Conservation (phyloP, 1,140 invertebrate species). For the Hermetia illucens region DNA sequence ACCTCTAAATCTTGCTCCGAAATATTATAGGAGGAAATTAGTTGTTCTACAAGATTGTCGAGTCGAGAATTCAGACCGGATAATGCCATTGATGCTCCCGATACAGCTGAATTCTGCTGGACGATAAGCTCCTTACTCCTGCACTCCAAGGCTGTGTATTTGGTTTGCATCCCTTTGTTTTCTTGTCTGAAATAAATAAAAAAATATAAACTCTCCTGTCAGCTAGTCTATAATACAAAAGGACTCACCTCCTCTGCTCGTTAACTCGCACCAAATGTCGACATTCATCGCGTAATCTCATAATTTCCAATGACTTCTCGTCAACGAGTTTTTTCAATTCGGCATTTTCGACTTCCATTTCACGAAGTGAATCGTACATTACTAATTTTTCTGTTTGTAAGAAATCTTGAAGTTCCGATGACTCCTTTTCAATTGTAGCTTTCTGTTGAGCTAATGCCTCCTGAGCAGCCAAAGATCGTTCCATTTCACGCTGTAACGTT, state of each 20-base stretch:
- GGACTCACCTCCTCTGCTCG: constrained; percentile 51
- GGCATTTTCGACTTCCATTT: constrained; percentile 52
- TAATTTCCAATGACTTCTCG: constrained; percentile 41
- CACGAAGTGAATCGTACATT: constrained; percentile 54
- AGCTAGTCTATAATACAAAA: constrained; percentile 1
- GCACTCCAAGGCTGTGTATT: constrained; percentile 44
- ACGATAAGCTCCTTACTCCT: constrained; percentile 47
- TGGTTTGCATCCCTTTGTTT: constrained; percentile 47
- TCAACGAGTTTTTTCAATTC: constrained; percentile 35
- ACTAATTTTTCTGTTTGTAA: constrained; percentile 60
- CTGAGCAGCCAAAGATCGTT: constrained; percentile 42
- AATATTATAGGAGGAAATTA: constrained; percentile 56
- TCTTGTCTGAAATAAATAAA: constrained; percentile 38
- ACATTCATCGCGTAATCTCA: constrained; percentile 56
- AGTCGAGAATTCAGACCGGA: constrained; percentile 52
- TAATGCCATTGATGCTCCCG: constrained; percentile 53
- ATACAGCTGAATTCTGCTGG: constrained; percentile 53
- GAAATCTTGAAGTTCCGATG: constrained; percentile 60
- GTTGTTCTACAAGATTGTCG: constrained; percentile 51
- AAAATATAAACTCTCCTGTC: background rate
- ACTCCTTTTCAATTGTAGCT: constrained; percentile 52
- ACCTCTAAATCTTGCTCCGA: constrained; percentile 62
- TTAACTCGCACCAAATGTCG: constrained; percentile 60
- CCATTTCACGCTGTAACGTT: constrained; percentile 42
- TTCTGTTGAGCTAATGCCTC: constrained; percentile 52